These are phyloP conservation scores for Mustela nigripes DNA, from an alignment of 2,113 vertebrate genomes.

Conservation along the genomic window DNA sequence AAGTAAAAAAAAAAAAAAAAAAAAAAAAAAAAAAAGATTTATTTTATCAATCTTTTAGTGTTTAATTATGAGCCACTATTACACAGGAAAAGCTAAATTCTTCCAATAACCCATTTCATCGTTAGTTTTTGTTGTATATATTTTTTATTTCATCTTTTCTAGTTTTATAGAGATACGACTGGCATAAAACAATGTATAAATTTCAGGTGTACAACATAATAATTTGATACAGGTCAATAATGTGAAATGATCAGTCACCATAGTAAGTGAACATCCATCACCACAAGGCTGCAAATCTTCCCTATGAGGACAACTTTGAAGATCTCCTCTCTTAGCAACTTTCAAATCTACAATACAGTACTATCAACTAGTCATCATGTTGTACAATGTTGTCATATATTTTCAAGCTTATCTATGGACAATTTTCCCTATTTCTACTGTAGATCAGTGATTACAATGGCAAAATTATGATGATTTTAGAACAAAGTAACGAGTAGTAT, in stretches of 20 bases:
- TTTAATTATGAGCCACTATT: background rate
- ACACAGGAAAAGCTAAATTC: background rate
- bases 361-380: background rate
- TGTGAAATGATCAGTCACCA: background rate
- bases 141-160: background rate
- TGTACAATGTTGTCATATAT: background rate
- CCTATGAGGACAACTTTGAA: background rate
- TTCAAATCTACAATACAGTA: background rate
- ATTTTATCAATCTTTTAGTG: background rate
- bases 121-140: background rate
- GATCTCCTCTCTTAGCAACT: background rate
- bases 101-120: background rate
- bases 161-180: background rate
- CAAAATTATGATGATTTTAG: slow-evolving; percentile 11
- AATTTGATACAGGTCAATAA: background rate
- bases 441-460: background rate
- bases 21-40: background rate
- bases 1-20: background rate
- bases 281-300: background rate
- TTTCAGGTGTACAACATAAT: background rate
- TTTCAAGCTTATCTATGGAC: background rate
- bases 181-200: background rate
- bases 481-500: background rate
- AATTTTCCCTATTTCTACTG: background rate
- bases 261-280: background rate